Base-by-base conservation (phyloP, 2,888 invertebrate genomes). In the Yponomeuta plumbellus region DNA sequence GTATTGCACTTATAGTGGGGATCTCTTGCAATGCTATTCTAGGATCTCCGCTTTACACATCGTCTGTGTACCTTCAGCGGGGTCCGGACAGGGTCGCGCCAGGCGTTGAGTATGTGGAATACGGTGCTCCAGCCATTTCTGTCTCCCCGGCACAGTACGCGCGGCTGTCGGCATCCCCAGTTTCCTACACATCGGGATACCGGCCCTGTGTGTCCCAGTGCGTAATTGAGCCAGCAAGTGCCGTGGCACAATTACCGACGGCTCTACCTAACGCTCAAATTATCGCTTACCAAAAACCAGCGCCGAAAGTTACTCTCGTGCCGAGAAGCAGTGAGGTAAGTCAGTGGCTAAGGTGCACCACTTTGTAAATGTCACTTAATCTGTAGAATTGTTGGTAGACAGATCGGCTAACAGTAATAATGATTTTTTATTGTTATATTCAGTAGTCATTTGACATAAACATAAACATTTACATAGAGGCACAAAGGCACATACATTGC, bases 141-240 rank as follows among this genome's bases (percentile, higher is more conserved):
- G 66, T 79, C 1, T 66, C 78, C 2, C 73, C 70, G 22, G 69
- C 79, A 17, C 78, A 80, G 68, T 67, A 84, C 69, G 80, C 84
- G 40, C 80, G 79, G 67, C 71, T 86, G 64, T 73, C 83, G 57
- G 72, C 77, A 11, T 71, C 76, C 23, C 80, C 84, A 13, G 57
- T 26, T 6, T 13, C 56, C 26, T 52, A 56, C 22, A 22, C 62
- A 21, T 34, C 74, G 39, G 72, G 80, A 62, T 70, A 81, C 39
- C 68, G 79, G 22, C 84, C 87, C 1, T 90, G 88, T 72, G 79
- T 80, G 34, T 70, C 84, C 23, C 87, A 87, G 40, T 89, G 90
- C 73, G 71, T 81, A 10, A 75, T 83, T 69, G 44, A 57, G 34
- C 77, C 85, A 8, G 61, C 66, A n/a, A 74, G 75, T 20, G 70